Conservation (phyloP, 1,140 invertebrate species). For the Pectinophora gossypiella region DNA sequence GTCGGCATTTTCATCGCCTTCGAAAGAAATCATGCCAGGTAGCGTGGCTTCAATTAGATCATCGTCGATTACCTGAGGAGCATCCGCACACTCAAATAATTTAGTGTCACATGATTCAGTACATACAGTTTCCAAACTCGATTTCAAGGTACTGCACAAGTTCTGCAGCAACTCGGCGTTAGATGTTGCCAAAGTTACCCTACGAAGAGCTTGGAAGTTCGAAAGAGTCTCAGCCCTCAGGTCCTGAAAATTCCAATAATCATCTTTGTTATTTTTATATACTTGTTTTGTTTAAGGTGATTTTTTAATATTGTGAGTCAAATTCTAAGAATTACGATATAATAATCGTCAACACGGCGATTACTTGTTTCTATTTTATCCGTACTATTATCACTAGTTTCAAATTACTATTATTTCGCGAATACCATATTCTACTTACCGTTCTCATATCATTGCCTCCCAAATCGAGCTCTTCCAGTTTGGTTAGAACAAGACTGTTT, state of each 20-base stretch:
- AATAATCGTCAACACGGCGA: too few relatives aligned
- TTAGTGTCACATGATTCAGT: slow-evolving; percentile 36
- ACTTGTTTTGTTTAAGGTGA: too few relatives aligned
- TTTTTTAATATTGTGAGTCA: too few relatives aligned
- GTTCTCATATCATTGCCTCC: slow-evolving; percentile 65
- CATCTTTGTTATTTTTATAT: too few relatives aligned
- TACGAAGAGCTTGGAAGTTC: slow-evolving; percentile 41
- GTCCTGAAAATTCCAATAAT: slow-evolving; percentile 35
- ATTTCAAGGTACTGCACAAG: slow-evolving; percentile 39
- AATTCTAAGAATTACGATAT: too few relatives aligned
- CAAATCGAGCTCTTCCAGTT: slow-evolving; percentile 60
- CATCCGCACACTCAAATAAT: slow-evolving; percentile 41
- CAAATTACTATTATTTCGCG: too few relatives aligned
- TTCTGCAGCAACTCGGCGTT: slow-evolving; percentile 33
- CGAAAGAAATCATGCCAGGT: too few relatives aligned
- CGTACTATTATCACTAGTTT: too few relatives aligned
- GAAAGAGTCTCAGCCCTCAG: slow-evolving; percentile 41
- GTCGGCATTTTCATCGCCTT: too few relatives aligned
- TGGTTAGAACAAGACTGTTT: slow-evolving; percentile 52
- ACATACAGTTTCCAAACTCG: slow-evolving; percentile 45
- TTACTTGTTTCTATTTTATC: too few relatives aligned
- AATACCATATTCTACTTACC: slow-evolving; percentile 38
- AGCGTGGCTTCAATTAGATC: slow-evolving; percentile 37
- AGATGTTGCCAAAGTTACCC: slow-evolving; percentile 40
- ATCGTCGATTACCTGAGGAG: slow-evolving; percentile 29